Base-by-base conservation (phyloP, 2,888 invertebrate genomes). In the Torymus tubicola region DNA sequence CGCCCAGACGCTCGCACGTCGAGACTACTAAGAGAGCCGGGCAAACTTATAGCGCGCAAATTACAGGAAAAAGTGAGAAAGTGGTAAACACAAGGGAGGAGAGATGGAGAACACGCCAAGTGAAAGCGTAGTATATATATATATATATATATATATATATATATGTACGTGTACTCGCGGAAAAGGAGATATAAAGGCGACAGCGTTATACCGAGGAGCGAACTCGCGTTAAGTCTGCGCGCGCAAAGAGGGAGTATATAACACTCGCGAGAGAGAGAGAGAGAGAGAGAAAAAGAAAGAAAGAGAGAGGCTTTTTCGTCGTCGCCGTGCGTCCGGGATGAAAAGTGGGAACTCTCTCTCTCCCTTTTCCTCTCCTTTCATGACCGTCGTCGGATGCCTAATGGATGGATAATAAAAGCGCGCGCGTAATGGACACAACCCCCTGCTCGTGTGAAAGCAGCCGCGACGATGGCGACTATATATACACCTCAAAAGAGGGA, bases 381-480 rank as follows among this genome's bases (percentile, higher is more conserved):
- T 60, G 60, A 65, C 67, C 64, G 78, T 60, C 67, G 73, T 50
- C 52, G 61, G 71, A 68, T 60, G 61, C 60, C 76, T 76, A 80
- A 76, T 80, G 76, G 76, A 80, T 71, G 71, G 75, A 67, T 68
- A 74, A 60, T 74, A 58, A 70, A 70, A 63, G 75, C 52, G 74
- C n/a, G 31, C 68, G 18, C 58, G 42, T 75, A 80, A 80, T 80
- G 75, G 80, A 80, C 63, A 24, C 18, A 21, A 16, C 13, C 50
- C 60, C 50, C 67, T 42, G 12, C 10, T 61, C 65, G 55, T 78
- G 65, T 78, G 71, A 78, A 78, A 71, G 65, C 61, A 24, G 24
- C 58, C 24, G 60, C 53, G 68, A 68, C 61, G 60, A 60, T 12
- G 60, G 61, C 12, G 18, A n/a, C 50, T 63, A 52, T 69, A 24